Evolutionary conservation across 2,797 vertebrate species (phyloP).

Genomic region (Chelmon rostratus): DNA sequence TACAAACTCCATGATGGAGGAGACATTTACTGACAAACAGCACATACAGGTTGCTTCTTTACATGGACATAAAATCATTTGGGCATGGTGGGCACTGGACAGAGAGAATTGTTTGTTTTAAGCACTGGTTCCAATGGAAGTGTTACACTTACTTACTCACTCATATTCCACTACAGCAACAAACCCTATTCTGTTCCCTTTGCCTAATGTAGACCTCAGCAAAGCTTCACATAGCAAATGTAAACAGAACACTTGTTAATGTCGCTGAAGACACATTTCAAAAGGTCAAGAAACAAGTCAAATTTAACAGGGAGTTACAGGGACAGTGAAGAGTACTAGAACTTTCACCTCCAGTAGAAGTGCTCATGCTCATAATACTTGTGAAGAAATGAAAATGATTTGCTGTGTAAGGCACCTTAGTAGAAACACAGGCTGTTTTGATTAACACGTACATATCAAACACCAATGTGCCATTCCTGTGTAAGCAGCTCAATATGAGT

Average conservation of each 20-base stretch:
- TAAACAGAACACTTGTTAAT: not conserved
- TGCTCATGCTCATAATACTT: not conserved
- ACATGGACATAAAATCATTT: not conserved
- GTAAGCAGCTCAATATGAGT: not conserved
- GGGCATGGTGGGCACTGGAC: no score
- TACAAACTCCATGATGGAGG: not conserved
- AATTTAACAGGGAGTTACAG: not conserved
- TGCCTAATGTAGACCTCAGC: constrained; percentile 1
- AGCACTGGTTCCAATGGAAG: not conserved
- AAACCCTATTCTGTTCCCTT: constrained; percentile 25
- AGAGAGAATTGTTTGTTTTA: not conserved
- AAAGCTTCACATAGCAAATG: not conserved
- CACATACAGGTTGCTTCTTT: not conserved
- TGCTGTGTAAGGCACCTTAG: not conserved
- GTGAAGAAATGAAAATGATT: not conserved
- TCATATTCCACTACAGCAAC: not conserved
- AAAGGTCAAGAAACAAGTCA: not conserved
- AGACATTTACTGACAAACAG: not conserved
- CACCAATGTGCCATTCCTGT: not conserved
- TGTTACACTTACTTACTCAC: not conserved
- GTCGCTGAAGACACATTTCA: not conserved
- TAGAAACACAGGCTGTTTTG: not conserved
- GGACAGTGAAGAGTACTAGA: not conserved
- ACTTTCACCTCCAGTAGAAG: not conserved
- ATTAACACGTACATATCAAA: not conserved